A percentile compares a stretch with the other conserved stretches of the same genome.
Conservation (phyloP, 1,140 invertebrate genomes). For the Drosophila pallidifrons region DNA sequence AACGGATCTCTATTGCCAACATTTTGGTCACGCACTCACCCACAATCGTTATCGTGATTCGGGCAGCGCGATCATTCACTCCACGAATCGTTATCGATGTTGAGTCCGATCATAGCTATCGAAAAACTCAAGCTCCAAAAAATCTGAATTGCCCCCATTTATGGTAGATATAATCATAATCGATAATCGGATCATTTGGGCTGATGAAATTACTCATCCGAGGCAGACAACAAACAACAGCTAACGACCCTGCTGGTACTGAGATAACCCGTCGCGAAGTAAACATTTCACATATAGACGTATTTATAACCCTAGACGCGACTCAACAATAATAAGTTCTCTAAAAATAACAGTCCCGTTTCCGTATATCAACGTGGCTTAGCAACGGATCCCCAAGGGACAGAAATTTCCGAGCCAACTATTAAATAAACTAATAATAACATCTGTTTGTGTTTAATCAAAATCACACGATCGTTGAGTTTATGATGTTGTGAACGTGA, state of each 20-base stretch:
- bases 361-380: constrained; percentile 19
- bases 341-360: constrained; percentile 32
- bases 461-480: background rate
- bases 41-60: background rate
- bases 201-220: constrained; percentile 16
- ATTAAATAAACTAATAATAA: too few species aligned
- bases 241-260: constrained; percentile 9
- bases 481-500: background rate
- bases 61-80: too few species aligned
- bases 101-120: background rate
- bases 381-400: constrained; percentile 9
- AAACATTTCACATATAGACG: constrained; percentile 31
- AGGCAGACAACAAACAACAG: constrained; percentile 19
- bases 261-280: constrained; percentile 2
- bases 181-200: background rate
- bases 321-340: constrained; percentile 20
- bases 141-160: background rate
- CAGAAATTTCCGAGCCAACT: background rate
- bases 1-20: constrained; percentile 2
- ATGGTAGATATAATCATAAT: background rate
- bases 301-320: constrained; percentile 37
- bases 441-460: background rate
- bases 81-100: background rate
- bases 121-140: background rate
- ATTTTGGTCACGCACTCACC: background rate